phyloP scores from a whole-genome alignment of 2,113 vertebrate genomes.

The Chloroceryle aenea region DNA sequence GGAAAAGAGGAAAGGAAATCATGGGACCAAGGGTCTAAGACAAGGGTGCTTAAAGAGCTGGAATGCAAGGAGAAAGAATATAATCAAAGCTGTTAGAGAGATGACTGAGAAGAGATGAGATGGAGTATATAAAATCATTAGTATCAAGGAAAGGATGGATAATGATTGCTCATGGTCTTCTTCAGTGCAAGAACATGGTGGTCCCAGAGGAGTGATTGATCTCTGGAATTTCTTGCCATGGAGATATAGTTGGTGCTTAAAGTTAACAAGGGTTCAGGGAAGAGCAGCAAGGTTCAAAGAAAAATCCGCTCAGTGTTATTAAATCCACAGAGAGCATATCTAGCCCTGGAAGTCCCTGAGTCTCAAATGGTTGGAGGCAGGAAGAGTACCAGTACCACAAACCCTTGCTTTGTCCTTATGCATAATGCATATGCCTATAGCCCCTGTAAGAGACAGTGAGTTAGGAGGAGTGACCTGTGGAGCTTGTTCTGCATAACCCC shows the following conservation, averaged over 20 bases:
- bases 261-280: neutral
- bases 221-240: neutral
- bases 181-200: rapidly evolving
- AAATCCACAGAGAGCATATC: neutral
- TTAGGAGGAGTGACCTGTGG: neutral
- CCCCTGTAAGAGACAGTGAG: neutral
- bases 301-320: neutral
- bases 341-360: neutral
- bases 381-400: neutral
- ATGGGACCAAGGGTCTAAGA: neutral
- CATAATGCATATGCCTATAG: neutral
- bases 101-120: neutral
- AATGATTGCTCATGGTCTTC: neutral
- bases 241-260: neutral
- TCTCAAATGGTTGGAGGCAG: conserved; percentile 10
- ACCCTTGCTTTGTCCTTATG: neutral
- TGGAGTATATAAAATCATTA: neutral
- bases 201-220: neutral
- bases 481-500: neutral
- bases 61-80: neutral
- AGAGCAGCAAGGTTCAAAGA: neutral
- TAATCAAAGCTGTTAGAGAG: neutral
- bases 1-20: neutral
- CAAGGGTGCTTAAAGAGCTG: neutral
- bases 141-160: neutral